These are phyloP conservation scores for Drosophila yakuba DNA, from an alignment of 1,140 invertebrate species.

Conservation along the genomic window DNA sequence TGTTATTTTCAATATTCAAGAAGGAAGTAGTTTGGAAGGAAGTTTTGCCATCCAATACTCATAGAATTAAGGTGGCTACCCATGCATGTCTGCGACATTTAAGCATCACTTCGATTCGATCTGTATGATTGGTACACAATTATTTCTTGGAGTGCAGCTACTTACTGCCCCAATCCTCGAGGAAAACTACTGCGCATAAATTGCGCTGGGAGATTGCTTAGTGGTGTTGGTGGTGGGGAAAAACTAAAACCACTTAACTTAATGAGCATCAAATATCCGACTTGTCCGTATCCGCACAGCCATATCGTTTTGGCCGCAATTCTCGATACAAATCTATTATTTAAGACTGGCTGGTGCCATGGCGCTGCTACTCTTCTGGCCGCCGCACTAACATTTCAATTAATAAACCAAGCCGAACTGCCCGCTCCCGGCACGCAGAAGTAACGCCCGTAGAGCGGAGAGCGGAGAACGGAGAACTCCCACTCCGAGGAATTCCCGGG, in stretches of 20 bases:
- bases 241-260: slow-evolving; percentile 83
- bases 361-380: slow-evolving; percentile 38
- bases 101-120: too few relatives aligned
- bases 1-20: background rate
- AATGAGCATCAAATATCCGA: slow-evolving; percentile 81
- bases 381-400: slow-evolving; percentile 79
- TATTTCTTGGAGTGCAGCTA: background rate
- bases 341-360: slow-evolving; percentile 57
- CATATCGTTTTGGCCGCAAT: slow-evolving; percentile 70
- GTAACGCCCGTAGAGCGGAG: too few relatives aligned
- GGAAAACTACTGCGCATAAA: slow-evolving; percentile 50
- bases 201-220: slow-evolving; percentile 44
- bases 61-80: too few relatives aligned
- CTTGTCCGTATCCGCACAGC: slow-evolving; percentile 37
- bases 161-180: background rate
- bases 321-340: slow-evolving; percentile 83
- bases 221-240: slow-evolving; percentile 15
- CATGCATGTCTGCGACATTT: too few relatives aligned
- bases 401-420: slow-evolving; percentile 62
- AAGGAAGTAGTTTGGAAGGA: too few relatives aligned
- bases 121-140: background rate
- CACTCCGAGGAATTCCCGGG: background rate
- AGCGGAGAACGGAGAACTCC: background rate
- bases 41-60: too few relatives aligned
- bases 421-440: slow-evolving; percentile 39